Conservation (phyloP, 2,113 vertebrate genomes). For the Onychostoma macrolepis region DNA sequence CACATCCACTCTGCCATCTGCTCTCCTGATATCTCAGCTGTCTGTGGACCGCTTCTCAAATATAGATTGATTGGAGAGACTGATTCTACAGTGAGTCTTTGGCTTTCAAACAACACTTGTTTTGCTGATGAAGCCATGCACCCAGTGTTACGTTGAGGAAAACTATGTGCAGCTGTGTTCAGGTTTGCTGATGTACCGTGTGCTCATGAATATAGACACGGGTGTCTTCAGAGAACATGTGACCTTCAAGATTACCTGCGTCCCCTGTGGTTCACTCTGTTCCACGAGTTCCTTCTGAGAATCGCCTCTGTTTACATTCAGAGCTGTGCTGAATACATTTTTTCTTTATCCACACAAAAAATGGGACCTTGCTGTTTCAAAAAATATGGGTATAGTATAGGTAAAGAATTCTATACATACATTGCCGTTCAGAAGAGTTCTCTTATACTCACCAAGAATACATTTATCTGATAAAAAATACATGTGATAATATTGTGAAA, state of each 20-base stretch:
- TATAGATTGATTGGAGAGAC: constrained; percentile 19
- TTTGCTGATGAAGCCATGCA: not conserved
- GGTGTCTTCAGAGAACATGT: not conserved
- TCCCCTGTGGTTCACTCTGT: not conserved
- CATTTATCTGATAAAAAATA: not conserved
- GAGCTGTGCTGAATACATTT: not conserved
- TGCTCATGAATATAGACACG: not conserved
- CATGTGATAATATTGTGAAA: not conserved
- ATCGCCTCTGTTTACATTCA: not conserved
- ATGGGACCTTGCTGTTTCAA: not conserved
- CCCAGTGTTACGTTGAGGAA: not conserved
- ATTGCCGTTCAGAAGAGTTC: not conserved
- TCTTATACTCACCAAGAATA: not conserved
- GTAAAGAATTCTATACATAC: not conserved
- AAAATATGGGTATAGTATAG: not conserved
- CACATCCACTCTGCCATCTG: constrained; percentile 33
- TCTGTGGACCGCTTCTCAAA: constrained; percentile 3
- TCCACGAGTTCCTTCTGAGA: not conserved
- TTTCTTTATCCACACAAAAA: not conserved
- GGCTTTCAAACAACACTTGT: constrained; percentile 13
- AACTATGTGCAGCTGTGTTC: not conserved
- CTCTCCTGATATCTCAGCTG: constrained; percentile 23
- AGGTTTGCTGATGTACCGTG: not conserved
- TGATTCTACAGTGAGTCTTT: not conserved
- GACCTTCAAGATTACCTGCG: not conserved